phyloP scores from a whole-genome alignment of 2,888 invertebrate species.

The Drosophila lutescens region DNA sequence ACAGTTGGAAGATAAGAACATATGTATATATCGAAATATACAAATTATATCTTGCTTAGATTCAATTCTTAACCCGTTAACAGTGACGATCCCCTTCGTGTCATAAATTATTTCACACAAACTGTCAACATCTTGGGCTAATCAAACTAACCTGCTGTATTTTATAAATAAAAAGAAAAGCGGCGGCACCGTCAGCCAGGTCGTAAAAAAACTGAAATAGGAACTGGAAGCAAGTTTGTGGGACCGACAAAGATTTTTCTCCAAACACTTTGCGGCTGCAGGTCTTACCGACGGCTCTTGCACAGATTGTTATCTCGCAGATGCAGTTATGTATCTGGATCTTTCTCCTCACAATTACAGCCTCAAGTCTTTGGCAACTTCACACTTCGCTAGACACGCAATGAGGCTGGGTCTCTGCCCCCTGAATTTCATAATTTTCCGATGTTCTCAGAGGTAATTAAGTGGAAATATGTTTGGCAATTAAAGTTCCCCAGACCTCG shows the following conservation, averaged over 20 bases:
- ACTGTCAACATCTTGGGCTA: constrained; percentile 68
- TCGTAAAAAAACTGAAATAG: constrained; percentile 39
- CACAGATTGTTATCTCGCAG: constrained; percentile 53
- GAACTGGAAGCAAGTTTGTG: constrained; percentile 2
- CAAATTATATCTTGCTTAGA: too few species aligned
- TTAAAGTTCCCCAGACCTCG: constrained; percentile 33
- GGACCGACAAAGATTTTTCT: constrained; percentile 36
- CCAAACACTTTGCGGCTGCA: background rate
- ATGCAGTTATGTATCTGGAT: constrained; percentile 31
- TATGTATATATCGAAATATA: too few species aligned
- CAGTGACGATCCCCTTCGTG: constrained; percentile 55
- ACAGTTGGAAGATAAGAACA: too few species aligned
- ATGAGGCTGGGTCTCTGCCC: constrained; percentile 4
- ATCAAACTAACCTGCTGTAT: constrained; percentile 69
- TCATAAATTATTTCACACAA: constrained; percentile 30
- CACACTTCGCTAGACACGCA: constrained; percentile 32
- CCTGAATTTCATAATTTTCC: constrained; percentile 58
- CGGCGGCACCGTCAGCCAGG: constrained; percentile 27
- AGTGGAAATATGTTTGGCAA: constrained; percentile 47
- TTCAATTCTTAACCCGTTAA: background rate
- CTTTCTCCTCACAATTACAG: background rate
- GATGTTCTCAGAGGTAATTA: constrained; percentile 43
- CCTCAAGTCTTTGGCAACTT: constrained; percentile 45
- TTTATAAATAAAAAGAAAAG: constrained; percentile 46
- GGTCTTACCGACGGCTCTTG: constrained; percentile 6